These are phyloP conservation scores for Mythimna vitellina DNA, from an alignment of 2,888 invertebrate genomes.

Conservation along the genomic window DNA sequence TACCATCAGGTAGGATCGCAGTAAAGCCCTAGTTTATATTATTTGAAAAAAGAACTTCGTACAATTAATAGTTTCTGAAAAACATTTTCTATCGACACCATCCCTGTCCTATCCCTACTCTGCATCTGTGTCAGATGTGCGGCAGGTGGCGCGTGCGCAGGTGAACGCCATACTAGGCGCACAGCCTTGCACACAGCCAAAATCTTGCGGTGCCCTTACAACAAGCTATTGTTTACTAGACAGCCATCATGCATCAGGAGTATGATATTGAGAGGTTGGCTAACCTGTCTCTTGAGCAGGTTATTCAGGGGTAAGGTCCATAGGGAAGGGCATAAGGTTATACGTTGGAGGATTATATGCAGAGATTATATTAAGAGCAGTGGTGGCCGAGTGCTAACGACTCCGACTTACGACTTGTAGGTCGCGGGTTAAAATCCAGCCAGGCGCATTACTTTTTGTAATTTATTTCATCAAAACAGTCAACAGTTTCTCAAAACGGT, in stretches of 20 bases:
- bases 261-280: background rate
- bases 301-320: background rate
- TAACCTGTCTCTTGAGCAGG: background rate
- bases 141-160: conserved; percentile 87
- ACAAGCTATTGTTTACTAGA: conserved; percentile 57
- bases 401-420: too few relatives aligned
- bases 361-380: too few relatives aligned
- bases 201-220: conserved; percentile 77
- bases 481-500: too few relatives aligned
- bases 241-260: conserved; percentile 23
- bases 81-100: conserved; percentile 57
- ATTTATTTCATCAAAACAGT: too few relatives aligned
- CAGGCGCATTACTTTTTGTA: too few relatives aligned
- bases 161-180: conserved; percentile 86
- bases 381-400: too few relatives aligned
- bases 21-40: too few relatives aligned
- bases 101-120: conserved; percentile 73
- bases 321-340: too few relatives aligned
- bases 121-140: conserved; percentile 89
- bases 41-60: too few relatives aligned
- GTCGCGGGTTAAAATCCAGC: too few relatives aligned
- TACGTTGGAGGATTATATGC: too few relatives aligned
- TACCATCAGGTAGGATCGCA: too few relatives aligned
- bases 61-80: background rate
- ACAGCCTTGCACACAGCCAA: conserved; percentile 79